Percentiles rank a stretch among this genome's conserved stretches.
Conservation (phyloP, 2,797 vertebrate genomes). For the Apogon hyalosoma region DNA sequence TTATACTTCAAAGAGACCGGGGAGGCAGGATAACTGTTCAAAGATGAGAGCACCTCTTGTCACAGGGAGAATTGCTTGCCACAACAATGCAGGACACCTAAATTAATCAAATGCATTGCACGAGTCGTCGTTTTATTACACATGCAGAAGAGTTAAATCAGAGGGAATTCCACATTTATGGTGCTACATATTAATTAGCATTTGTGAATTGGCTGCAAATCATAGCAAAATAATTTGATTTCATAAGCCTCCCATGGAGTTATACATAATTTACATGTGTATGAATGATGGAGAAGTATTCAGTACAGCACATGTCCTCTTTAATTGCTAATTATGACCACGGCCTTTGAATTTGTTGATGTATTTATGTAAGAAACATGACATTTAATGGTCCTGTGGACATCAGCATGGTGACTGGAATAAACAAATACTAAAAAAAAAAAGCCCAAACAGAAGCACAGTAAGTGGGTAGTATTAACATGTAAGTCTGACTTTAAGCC, state of each 20-base stretch:
- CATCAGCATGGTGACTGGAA: slow-evolving; percentile 8
- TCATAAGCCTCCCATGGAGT: background rate
- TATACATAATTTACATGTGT: background rate
- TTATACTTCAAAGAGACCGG: slow-evolving; percentile 93
- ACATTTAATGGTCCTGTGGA: background rate
- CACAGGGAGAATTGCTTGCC: slow-evolving; percentile 86
- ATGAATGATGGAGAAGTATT: slow-evolving; percentile 7
- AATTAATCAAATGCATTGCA: slow-evolving; percentile 47
- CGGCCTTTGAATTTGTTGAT: background rate
- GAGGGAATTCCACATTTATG: slow-evolving; percentile 5
- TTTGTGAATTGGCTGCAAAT: slow-evolving; percentile 9
- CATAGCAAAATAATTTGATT: slow-evolving; percentile 4
- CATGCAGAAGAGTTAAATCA: slow-evolving; percentile 11
- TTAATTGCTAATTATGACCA: slow-evolving; percentile 1
- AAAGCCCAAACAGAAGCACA: slow-evolving; percentile 13
- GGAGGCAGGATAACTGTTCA: slow-evolving; percentile 88
- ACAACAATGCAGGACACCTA: slow-evolving; percentile 49
- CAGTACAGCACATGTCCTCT: background rate
- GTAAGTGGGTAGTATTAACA: slow-evolving; percentile 34
- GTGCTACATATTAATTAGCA: slow-evolving; percentile 17
- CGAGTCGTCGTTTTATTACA: slow-evolving; percentile 29
- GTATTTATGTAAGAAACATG: background rate
- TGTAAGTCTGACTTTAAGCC: slow-evolving; percentile 53
- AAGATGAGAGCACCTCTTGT: slow-evolving; percentile 86
- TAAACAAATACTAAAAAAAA: too few relatives aligned